Base-by-base conservation (phyloP, 2,113 vertebrate genomes). In the Osmerus mordax region DNA sequence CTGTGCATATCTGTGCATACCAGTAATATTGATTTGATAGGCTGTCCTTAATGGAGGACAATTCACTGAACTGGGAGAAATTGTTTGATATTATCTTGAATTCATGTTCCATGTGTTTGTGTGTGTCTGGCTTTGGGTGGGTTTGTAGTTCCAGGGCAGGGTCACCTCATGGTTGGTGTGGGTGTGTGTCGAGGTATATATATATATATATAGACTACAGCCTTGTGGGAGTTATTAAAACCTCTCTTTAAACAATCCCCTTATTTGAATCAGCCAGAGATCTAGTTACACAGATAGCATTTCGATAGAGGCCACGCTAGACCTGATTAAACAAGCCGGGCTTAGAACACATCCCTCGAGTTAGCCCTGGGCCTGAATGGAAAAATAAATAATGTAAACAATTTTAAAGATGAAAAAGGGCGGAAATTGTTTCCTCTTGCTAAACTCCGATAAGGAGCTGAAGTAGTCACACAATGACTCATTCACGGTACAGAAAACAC, bases 181-280 rank as follows among this genome's bases (percentile, higher is more conserved):
- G 12, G 53, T 13, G 53, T 54, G 53, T 54, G 12, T 23, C 21
- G 23, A 21, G 18, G 6, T 60, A 3, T 56, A 7, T 78, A 84
- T 79, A 3, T 56, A 7, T 78, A 84, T 79, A 87, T 82, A 83
- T 84, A 86, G 84, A 19, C 67, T 54, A 3, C 59, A 65, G 64
- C 9, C 58, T 56, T 56, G 58, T 19, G 64, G 69, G 78, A 78
- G 76, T 82, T 88, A 87, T 81, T 87, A 80, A 87, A 79, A 75
- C 74, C 71, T 73, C 78, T 74, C 69, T 65, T 56, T 76, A 82
- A 85, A 88, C 84, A 85, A 69, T 82, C 81, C 70, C 76, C 71
- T 65, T 67, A 67, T 82, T 84, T 82, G 73, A 85, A 67, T 29
- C 66, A 69, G 58, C 56, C 65, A 72, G 58, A 80, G 84, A 83